Evolutionary conservation across 2,797 vertebrate genomes (phyloP).

Genomic region (Catharus ustulatus): DNA sequence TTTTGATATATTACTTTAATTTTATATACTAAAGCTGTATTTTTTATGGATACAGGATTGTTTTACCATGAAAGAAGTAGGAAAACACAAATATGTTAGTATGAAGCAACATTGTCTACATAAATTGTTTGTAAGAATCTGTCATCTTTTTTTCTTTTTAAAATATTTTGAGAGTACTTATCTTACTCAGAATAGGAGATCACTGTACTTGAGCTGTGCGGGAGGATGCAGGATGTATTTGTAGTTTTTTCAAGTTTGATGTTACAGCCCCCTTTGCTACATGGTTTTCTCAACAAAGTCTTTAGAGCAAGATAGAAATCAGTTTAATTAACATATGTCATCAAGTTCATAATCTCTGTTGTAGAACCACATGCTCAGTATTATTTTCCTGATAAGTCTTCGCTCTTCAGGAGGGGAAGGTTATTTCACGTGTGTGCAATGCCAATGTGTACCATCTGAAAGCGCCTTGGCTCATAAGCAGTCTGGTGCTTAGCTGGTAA

Average conservation of each 20-base stretch:
- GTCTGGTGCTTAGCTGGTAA: neutral
- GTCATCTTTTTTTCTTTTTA: neutral
- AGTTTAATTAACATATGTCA: neutral
- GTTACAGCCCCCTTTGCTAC: neutral
- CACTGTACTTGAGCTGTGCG: neutral
- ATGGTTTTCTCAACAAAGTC: neutral
- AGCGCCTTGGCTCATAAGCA: neutral
- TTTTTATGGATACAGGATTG: neutral
- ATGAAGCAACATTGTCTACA: neutral
- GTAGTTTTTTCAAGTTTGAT: neutral
- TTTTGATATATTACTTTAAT: neutral
- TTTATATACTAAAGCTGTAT: neutral
- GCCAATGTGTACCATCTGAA: neutral
- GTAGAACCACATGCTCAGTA: neutral
- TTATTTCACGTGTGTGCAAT: neutral
- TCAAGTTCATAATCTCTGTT: neutral
- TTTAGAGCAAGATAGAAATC: neutral
- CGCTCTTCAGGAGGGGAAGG: neutral
- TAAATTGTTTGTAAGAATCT: constrained; percentile 12
- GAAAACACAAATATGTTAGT: neutral
- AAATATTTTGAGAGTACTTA: neutral
- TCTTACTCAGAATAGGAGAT: neutral
- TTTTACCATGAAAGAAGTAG: constrained; percentile 20
- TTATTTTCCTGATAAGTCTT: neutral
- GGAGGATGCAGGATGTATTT: constrained; percentile 7